Evolutionary conservation across 2,113 vertebrate species (phyloP), one percentile per base, ranked within the genome.

Genomic region (Microcebus ravelobensis): DNA sequence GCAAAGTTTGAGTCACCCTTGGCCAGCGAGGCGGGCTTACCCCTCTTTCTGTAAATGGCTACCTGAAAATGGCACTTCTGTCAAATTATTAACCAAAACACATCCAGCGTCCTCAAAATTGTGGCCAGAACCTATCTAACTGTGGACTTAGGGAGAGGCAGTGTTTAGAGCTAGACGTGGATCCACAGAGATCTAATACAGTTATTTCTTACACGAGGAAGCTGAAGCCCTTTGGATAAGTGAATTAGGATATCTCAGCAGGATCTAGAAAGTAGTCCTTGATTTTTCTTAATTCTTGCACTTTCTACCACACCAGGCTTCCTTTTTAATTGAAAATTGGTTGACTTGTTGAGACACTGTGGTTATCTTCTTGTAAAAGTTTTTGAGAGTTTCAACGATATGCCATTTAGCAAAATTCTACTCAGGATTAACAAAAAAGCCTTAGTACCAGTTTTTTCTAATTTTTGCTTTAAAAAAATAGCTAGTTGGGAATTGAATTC

Each of bases 1-100:
- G 48, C 31, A 42, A 68, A 95, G 91, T 96, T 95, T 76, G 93
- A 87, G 70, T 94, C 50, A 94, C 23, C 91, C 52, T 89, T 93
- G 86, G 79, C 20, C 31, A 21, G 27, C 34, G 31, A 31, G 73
- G 45, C 5, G 10, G 55, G 48, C 73, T 87, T 9, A 2, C 70
- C n/a, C 8, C 17, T 4, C 6, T 18, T 76, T 68, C 21, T 65
- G 91, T 77, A 83, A 83, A 21, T n/a, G 55, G 45, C 50, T 50
- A 48, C 29, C 52, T 57, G 73, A 82, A 87, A 95, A 52, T 88
- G 68, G 57, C 50, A 42, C 59, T 91, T 85, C 3, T 87, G 83
- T 91, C 89, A 67, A 74, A 50, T 87, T 76, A 83, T 91, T 76
- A 74, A 95, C 91, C 63, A 25, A 55, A 65, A 25, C 71, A n/a